A percentile compares a stretch with the other conserved stretches of the same genome.
Conservation (phyloP, 1,140 invertebrate genomes). For the Gryon sp. region DNA sequence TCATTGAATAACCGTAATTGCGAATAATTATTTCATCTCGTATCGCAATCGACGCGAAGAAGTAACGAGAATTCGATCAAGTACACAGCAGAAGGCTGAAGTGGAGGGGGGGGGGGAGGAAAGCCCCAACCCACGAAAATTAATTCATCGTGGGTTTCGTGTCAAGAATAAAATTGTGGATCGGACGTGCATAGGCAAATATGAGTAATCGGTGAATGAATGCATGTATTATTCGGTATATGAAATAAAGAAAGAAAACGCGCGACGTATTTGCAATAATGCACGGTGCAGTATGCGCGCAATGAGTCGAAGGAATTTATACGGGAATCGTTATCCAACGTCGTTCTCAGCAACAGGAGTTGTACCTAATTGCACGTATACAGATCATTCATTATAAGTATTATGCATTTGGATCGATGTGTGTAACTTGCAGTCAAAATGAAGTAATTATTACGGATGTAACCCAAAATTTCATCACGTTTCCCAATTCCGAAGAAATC, state of each 20-base stretch:
- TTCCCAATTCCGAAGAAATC: too few relatives aligned
- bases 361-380: slow-evolving; percentile 54
- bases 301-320: slow-evolving; percentile 64
- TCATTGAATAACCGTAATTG: too few relatives aligned
- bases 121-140: too few relatives aligned
- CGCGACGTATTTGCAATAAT: slow-evolving; percentile 63
- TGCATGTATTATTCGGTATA: slow-evolving; percentile 49
- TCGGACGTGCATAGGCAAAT: slow-evolving; percentile 30
- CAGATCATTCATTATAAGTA: slow-evolving; percentile 36
- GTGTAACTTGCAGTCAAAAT: too few relatives aligned
- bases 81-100: too few relatives aligned
- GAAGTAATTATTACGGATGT: too few relatives aligned
- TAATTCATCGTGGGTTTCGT: too few relatives aligned
- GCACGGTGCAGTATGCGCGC: slow-evolving; percentile 56
- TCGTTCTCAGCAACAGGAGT: slow-evolving; percentile 59
- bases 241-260: slow-evolving; percentile 60
- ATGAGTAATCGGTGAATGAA: slow-evolving; percentile 47
- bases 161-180: neutral
- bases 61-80: too few relatives aligned
- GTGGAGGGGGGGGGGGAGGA: too few relatives aligned
- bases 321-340: slow-evolving; percentile 64
- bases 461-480: too few relatives aligned
- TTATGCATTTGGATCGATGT: slow-evolving; percentile 22
- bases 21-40: too few relatives aligned
- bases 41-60: too few relatives aligned